Evolutionary conservation across 2,888 invertebrate species (phyloP).

Genomic region (Arctia plantaginis): DNA sequence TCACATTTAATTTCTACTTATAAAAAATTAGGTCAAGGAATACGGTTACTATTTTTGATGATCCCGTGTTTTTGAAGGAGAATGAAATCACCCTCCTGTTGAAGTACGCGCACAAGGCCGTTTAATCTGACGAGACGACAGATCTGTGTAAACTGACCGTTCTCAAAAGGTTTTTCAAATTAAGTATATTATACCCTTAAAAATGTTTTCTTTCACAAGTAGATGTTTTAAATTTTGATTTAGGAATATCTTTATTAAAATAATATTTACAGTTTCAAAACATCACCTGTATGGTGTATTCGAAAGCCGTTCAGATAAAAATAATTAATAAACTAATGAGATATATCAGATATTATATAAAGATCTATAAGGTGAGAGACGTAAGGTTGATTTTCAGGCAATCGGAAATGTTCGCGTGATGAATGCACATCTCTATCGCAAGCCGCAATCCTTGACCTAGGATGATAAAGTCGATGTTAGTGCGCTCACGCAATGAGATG

Average conservation of each 20-base stretch:
- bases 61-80: neutral
- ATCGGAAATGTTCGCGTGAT: conserved; percentile 39
- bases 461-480: conserved; percentile 58
- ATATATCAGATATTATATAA: conserved; percentile 10
- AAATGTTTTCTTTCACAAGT: neutral
- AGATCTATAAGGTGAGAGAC: neutral
- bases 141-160: neutral
- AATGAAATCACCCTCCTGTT: neutral
- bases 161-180: neutral
- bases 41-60: neutral
- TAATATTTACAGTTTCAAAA: conserved; percentile 18
- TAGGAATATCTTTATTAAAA: neutral
- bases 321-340: conserved; percentile 49
- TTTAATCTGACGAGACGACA: neutral
- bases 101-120: neutral
- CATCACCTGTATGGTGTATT: conserved; percentile 34
- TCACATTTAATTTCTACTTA: neutral
- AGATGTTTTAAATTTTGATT: neutral
- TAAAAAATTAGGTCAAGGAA: neutral
- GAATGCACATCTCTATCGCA: conserved; percentile 57
- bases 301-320: conserved; percentile 44
- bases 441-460: conserved; percentile 66
- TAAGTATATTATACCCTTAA: neutral
- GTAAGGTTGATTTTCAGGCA: conserved; percentile 26
- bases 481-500: conserved; percentile 44